Conservation (phyloP, 2,797 vertebrate genomes). For the Chelon auratus region DNA sequence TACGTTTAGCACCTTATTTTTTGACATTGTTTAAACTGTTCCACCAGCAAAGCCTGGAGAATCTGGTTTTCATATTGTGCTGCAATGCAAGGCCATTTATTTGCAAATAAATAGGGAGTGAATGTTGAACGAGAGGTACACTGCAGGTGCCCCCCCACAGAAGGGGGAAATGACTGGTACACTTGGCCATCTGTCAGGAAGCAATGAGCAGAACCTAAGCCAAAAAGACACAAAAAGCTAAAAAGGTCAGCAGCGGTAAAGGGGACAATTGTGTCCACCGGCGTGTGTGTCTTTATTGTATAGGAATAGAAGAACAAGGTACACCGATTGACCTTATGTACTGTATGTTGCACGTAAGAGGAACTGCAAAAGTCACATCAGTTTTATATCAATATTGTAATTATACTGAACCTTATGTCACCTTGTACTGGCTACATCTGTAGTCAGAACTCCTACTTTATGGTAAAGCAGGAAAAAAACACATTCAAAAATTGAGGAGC, state of each 20-base stretch:
- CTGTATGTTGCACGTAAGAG: constrained; percentile 21
- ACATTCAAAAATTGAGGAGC: no score
- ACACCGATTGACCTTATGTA: not conserved
- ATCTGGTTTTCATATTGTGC: constrained; percentile 43
- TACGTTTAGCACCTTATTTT: constrained; percentile 24
- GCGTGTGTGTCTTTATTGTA: constrained; percentile 7
- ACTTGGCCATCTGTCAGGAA: constrained; percentile 80
- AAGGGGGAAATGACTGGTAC: constrained; percentile 48
- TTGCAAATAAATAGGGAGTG: constrained; percentile 35
- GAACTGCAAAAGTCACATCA: not conserved
- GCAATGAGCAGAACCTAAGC: constrained; percentile 48
- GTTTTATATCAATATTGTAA: not conserved
- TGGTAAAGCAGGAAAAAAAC: not conserved
- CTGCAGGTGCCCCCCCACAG: constrained; percentile 43
- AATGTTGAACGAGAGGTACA: constrained; percentile 16
- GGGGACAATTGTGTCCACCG: constrained; percentile 34
- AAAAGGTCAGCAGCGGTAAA: constrained; percentile 54
- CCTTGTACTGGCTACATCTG: not conserved
- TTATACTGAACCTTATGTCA: constrained; percentile 1
- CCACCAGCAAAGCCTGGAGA: not conserved
- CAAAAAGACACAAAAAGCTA: constrained; percentile 57
- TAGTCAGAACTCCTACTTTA: not conserved
- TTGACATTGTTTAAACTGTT: constrained; percentile 34
- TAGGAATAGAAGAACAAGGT: constrained; percentile 1
- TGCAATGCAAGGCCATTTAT: constrained; percentile 28